These are phyloP conservation scores for Tapirus indicus DNA, from an alignment of 2,797 vertebrate genomes.

Conservation along the genomic window DNA sequence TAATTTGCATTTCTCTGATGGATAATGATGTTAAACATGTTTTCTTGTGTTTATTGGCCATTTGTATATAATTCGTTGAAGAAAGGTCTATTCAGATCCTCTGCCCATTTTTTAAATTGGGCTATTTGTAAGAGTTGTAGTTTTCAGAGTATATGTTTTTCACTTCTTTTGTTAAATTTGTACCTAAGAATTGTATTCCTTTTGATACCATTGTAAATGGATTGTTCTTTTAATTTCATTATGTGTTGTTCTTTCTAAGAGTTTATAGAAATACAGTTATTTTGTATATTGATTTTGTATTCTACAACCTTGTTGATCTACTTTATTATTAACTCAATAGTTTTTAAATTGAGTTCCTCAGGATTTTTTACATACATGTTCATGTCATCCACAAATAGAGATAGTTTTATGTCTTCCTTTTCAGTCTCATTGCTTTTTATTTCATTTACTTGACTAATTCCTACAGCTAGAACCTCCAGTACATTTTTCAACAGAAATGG, in stretches of 20 bases:
- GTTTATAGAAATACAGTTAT: neutral
- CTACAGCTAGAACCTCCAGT: neutral
- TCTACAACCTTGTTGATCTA: neutral
- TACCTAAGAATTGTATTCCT: neutral
- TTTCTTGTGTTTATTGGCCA: neutral
- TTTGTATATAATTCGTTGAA: neutral
- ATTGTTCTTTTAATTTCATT: neutral
- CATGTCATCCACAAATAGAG: neutral
- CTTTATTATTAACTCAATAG: neutral
- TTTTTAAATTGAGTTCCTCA: neutral
- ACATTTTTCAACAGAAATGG: neutral
- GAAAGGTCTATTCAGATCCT: neutral
- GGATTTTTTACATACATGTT: neutral
- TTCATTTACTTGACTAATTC: neutral
- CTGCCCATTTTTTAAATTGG: neutral
- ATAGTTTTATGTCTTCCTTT: neutral
- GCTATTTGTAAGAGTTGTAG: neutral
- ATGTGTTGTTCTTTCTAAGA: neutral
- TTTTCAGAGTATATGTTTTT: neutral
- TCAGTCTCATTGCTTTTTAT: neutral
- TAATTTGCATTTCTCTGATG: neutral
- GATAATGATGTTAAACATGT: neutral
- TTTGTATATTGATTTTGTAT: neutral
- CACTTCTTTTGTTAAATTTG: neutral
- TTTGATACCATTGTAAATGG: neutral